Percentiles rank a stretch among this genome's conserved stretches.
Evolutionary conservation across 2,113 vertebrate species (phyloP).

Genomic region (Mirza zaza): DNA sequence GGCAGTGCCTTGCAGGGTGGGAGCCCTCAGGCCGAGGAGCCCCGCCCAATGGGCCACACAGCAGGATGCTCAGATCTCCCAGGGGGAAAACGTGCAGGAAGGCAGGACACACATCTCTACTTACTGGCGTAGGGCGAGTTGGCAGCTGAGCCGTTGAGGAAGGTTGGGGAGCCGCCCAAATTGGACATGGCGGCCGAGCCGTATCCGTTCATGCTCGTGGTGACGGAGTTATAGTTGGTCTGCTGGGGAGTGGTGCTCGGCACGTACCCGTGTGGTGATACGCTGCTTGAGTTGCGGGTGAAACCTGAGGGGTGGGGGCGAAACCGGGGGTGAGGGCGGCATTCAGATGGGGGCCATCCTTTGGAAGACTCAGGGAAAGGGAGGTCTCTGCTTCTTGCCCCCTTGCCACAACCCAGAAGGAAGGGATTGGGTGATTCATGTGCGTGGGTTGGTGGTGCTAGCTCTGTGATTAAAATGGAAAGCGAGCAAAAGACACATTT

Average conservation of each 20-base stretch:
- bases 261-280: conserved; percentile 97
- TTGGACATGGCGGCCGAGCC: conserved; percentile 97
- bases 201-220: conserved; percentile 98
- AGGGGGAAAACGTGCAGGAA: background rate
- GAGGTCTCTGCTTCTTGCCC: conserved; percentile 35
- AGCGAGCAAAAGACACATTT: conserved; percentile 59
- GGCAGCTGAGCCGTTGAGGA: conserved; percentile 98
- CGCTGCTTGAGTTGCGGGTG: conserved; percentile 97
- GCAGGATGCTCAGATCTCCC: background rate
- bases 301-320: conserved; percentile 87
- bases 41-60: background rate
- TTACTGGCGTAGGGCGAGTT: conserved; percentile 99
- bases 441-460: background rate
- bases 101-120: conserved; percentile 74
- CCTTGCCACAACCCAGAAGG: background rate
- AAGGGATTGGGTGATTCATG: conserved; percentile 46
- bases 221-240: conserved; percentile 96
- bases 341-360: background rate
- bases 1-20: background rate
- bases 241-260: conserved; percentile 98
- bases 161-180: conserved; percentile 96
- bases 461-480: conserved; percentile 76
- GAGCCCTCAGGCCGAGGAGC: background rate
- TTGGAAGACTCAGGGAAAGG: background rate
- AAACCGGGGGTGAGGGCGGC: conserved; percentile 64